Conservation (phyloP, 2,888 invertebrate species). For the Drosophila percnosoma region DNA sequence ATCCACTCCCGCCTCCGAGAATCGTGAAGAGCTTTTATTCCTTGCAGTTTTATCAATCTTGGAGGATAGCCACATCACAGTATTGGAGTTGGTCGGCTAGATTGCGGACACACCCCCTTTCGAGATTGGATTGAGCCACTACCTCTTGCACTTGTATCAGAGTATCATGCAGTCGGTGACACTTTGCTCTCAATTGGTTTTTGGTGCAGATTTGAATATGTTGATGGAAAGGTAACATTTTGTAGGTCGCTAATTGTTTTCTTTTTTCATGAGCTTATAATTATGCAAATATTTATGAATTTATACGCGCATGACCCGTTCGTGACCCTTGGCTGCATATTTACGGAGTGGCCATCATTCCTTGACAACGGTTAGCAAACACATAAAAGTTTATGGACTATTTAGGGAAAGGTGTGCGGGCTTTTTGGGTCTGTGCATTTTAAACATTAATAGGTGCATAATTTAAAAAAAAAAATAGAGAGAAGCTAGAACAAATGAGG, state of each 20-base stretch:
- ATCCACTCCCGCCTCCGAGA: neutral
- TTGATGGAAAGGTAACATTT: neutral
- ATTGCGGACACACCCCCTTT: neutral
- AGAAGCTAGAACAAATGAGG: constrained; percentile 56
- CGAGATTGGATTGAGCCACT: neutral
- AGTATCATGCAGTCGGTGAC: neutral
- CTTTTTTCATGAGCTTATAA: constrained; percentile 21
- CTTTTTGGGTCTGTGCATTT: constrained; percentile 57
- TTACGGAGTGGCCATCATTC: constrained; percentile 35
- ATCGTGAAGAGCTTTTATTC: neutral
- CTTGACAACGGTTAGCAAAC: constrained; percentile 37
- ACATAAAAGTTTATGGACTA: constrained; percentile 68
- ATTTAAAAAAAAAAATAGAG: constrained; percentile 52
- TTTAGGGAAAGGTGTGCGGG: constrained; percentile 11
- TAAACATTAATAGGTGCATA: constrained; percentile 78
- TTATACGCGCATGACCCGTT: constrained; percentile 11
- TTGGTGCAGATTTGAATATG: neutral
- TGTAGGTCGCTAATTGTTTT: constrained; percentile 12
- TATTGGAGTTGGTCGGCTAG: neutral
- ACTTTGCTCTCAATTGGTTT: neutral
- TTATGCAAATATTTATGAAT: constrained; percentile 59
- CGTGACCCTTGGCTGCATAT: constrained; percentile 56
- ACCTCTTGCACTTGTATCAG: neutral
- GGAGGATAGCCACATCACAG: neutral
- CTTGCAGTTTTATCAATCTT: neutral